Conservation (phyloP, 2,113 vertebrate species). For the Podilymbus podiceps region DNA sequence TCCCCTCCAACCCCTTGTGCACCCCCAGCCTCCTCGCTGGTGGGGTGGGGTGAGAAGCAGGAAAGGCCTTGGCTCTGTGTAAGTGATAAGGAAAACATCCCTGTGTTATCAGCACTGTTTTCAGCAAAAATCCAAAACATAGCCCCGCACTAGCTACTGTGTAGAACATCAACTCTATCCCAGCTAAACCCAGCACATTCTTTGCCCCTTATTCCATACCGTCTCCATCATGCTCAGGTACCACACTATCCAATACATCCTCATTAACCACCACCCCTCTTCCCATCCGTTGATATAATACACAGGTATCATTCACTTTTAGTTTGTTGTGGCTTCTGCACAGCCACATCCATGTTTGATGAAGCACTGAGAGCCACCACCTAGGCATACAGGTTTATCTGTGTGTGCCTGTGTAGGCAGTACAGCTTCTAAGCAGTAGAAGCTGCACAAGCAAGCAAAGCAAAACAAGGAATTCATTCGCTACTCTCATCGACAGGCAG, state of each 20-base stretch:
- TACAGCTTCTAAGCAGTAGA: too few species aligned
- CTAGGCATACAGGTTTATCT: too few species aligned
- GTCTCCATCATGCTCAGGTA: background rate
- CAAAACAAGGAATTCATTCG: too few species aligned
- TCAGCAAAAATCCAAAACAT: background rate
- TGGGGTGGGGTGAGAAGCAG: background rate
- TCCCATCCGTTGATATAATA: background rate
- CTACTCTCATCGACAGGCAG: too few species aligned
- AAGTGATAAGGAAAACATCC: background rate
- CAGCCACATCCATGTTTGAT: too few species aligned
- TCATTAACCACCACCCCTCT: background rate
- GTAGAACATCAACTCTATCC: background rate
- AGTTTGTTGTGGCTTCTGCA: too few species aligned
- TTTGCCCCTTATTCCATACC: background rate
- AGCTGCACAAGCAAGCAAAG: too few species aligned
- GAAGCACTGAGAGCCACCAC: too few species aligned
- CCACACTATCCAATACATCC: background rate
- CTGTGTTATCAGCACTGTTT: background rate
- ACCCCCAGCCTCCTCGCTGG: background rate
- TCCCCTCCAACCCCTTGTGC: background rate
- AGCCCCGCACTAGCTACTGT: background rate
- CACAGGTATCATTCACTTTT: background rate
- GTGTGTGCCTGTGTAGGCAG: too few species aligned
- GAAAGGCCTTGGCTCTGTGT: background rate
- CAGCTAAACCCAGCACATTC: background rate